phyloP scores from a whole-genome alignment of 2,797 vertebrate genomes.

The Peromyscus aztecus region DNA sequence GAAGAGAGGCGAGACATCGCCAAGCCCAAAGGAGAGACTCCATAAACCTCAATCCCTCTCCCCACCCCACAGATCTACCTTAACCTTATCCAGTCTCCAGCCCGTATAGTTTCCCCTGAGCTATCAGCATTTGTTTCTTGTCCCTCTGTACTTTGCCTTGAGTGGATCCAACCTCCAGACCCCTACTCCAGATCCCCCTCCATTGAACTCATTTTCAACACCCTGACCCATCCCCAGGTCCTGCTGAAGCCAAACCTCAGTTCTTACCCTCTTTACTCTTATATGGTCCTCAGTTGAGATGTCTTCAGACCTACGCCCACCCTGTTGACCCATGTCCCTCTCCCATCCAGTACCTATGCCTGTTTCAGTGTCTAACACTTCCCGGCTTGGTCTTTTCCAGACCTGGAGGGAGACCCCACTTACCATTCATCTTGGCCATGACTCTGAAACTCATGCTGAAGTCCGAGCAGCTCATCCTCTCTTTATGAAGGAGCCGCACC shows the following conservation, averaged over 20 bases:
- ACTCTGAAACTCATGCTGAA: background rate
- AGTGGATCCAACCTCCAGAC: background rate
- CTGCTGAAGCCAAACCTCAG: background rate
- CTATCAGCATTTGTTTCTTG: background rate
- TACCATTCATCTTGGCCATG: slow-evolving; percentile 62
- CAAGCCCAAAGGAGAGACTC: background rate
- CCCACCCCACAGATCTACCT: background rate
- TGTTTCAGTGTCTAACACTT: background rate
- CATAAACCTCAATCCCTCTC: background rate
- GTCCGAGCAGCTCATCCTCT: background rate
- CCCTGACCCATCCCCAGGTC: background rate
- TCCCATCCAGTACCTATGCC: background rate
- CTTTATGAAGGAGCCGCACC: slow-evolving; percentile 26
- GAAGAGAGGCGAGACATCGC: background rate
- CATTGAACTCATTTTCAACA: background rate
- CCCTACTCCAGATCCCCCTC: background rate
- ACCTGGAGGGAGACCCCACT: slow-evolving; percentile 18
- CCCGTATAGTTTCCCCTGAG: background rate
- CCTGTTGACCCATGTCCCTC: accelerated
- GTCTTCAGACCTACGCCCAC: background rate
- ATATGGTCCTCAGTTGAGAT: background rate
- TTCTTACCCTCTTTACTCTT: background rate
- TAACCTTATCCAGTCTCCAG: background rate
- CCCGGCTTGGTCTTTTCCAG: background rate
- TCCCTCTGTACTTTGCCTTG: background rate